Base-by-base conservation (phyloP, 2,888 invertebrate species). In the Alentia gelatinosa region DNA sequence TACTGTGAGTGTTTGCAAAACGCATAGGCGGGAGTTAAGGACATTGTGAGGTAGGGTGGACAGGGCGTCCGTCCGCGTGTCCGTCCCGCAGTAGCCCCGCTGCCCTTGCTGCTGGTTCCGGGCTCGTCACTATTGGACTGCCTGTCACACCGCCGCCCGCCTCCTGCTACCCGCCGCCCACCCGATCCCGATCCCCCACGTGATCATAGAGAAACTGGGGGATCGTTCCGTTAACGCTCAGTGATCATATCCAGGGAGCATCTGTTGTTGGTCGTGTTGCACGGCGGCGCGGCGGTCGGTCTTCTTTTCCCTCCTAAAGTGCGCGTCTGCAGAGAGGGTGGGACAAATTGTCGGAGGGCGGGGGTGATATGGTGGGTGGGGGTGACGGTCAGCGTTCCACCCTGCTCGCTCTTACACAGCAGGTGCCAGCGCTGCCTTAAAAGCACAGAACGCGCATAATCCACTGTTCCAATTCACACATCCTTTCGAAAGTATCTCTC, bases 181-280 rank as follows among this genome's bases (percentile, higher is more conserved):
- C n/a, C 12, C 79, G 37, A 26, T 63, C 19, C 19, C 9, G 47
- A 33, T 74, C 79, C 79, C 12, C 39, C 79, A 79, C 79, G 79
- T 79, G 79, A 79, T 79, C 79, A 79, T 39, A 79, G 37, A 79
- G 37, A 35, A 35, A n/a, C 79, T n/a, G 23, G 79, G n/a, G 79
- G 39, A 79, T 33, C 39, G 26, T 35, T 79, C 39, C 39, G 39
- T 26, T 79, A 39, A 79, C n/a, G 9, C 79, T 4, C 19, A 79
- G 37, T 79, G 79, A 79, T 79, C 79, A 35, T 19, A 79, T 79
- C 79, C 79, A 39, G 39, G 79, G 37, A 79, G 39, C 79, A 79
- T 79, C 79, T 79, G 37, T 79, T 79, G 79, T 33, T 35, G 1
- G 79, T 39, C 3, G 26, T 68, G 68, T 1, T 9, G 4, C 30